Base-by-base conservation (phyloP, 2,113 vertebrate species). In the Thalassoma bifasciatum region DNA sequence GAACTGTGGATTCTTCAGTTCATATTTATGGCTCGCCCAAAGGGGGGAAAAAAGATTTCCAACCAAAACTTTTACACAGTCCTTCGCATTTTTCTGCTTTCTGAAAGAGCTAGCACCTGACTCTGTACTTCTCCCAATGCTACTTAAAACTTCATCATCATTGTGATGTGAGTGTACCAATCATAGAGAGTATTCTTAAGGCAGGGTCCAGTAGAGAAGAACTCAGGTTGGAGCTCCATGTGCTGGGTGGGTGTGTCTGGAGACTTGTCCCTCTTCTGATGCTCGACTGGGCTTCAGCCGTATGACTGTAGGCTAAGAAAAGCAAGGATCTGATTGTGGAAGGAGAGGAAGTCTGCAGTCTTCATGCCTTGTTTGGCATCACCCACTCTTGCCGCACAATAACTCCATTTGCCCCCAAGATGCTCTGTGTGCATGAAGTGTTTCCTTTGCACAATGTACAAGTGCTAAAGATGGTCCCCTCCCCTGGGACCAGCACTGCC, bases 291-390 rank as follows among this genome's bases (percentile, higher is more conserved):
- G 90, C 84, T 89, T 91, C 61, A 77, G 84, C 83, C 79, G 64
- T 63, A 58, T 92, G 60, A 91, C 93, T 92, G 75, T 75, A 90
- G 92, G 93, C 89, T 67, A 91, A 75, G 70, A 68, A 88, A 79
- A 84, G 75, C 77, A 84, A 72, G 76, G 81, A 88, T 89, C 86
- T 81, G 86, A 85, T 84, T 63, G 86, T 82, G 75, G 82, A 79
- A 66, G 63, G 57, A 75, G 66, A 90, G 90, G 81, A 88, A 89
- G 90, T 86, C 90, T 92, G 92, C 89, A 72, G 85, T 87, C 89
- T 93, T 93, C 92, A 93, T 92, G 92, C 92, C 86, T 91, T 92
- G 91, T 91, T 93, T 94, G 91, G 91, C 92, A 92, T 91, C 86
- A 88, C 81, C 88, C 90, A 92, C 88, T 91, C 82, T 89, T 92